phyloP scores from a whole-genome alignment of 1,140 invertebrate species.

The Caenorhabditis tropicalis region DNA sequence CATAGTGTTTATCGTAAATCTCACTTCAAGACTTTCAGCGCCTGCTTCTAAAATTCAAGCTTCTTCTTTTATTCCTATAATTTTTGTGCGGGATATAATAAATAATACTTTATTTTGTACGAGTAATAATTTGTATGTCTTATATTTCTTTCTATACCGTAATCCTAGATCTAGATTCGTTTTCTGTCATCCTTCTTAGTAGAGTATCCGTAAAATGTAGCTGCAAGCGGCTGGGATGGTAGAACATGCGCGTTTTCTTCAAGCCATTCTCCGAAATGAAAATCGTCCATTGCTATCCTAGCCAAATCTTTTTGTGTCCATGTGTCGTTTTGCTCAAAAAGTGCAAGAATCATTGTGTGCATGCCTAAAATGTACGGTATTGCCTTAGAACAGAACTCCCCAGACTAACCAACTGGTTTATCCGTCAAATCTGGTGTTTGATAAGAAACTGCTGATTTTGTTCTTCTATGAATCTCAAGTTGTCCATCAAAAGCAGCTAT shows the following conservation, averaged over 20 bases:
- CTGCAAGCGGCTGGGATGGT: neutral
- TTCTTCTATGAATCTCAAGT: slow-evolving; percentile 26
- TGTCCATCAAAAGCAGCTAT: slow-evolving; percentile 20
- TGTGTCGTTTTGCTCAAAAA: neutral
- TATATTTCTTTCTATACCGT: neutral
- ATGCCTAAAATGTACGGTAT: neutral
- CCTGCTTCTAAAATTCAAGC: neutral
- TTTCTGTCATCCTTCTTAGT: slow-evolving; percentile 25
- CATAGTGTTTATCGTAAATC: slow-evolving; percentile 15
- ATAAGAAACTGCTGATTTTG: slow-evolving; percentile 15
- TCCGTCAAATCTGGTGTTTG: slow-evolving; percentile 8
- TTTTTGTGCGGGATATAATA: neutral
- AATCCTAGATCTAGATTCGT: neutral
- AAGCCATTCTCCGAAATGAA: slow-evolving; percentile 11
- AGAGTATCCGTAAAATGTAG: slow-evolving; percentile 23
- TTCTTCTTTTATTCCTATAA: neutral
- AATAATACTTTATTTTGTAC: neutral
- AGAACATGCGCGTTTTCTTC: slow-evolving; percentile 7
- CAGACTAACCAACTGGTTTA: neutral
- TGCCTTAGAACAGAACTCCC: neutral
- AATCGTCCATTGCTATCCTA: slow-evolving; percentile 24
- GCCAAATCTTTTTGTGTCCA: slow-evolving; percentile 20
- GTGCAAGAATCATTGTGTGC: slow-evolving; percentile 7
- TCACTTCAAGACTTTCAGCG: neutral
- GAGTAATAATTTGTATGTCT: neutral